These are phyloP conservation scores for Drosophila vallismaia DNA, from an alignment of 2,888 invertebrate species.

Conservation along the genomic window DNA sequence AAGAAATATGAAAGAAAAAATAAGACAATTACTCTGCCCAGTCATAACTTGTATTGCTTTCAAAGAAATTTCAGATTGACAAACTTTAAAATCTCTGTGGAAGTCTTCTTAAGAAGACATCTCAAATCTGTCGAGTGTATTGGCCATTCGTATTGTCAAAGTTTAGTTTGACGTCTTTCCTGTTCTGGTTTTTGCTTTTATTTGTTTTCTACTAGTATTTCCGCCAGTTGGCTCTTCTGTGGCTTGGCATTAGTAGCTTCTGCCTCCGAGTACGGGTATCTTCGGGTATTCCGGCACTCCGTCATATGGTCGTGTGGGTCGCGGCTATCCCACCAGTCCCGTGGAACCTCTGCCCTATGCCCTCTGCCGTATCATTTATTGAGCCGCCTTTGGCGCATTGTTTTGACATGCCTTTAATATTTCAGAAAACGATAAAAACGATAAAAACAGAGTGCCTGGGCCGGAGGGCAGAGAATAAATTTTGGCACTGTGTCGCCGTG, in stretches of 20 bases:
- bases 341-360: conserved; percentile 1
- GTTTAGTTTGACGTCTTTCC: conserved; percentile 50
- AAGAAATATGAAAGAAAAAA: background rate
- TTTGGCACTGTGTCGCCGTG: conserved; percentile 70
- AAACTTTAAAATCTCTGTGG: no score
- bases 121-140: conserved; percentile 4
- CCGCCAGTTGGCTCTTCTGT: conserved; percentile 51
- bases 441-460: conserved; percentile 29
- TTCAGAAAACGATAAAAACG: conserved; percentile 50
- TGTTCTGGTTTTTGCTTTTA: conserved; percentile 26
- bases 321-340: conserved; percentile 21
- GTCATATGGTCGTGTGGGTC: conserved; percentile 32
- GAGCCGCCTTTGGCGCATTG: conserved; percentile 65
- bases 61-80: no score
- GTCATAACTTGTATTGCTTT: no score
- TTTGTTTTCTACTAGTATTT: conserved; percentile 42
- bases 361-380: conserved; percentile 19
- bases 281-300: conserved; percentile 8
- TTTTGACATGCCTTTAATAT: conserved; percentile 69
- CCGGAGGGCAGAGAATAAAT: background rate
- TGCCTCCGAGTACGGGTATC: conserved; percentile 42
- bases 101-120: no score
- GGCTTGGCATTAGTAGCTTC: conserved; percentile 60
- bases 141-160: conserved; percentile 1
- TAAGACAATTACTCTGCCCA: no score